Conservation (phyloP, 2,888 invertebrate species). For the Drosophila neonasuta region DNA sequence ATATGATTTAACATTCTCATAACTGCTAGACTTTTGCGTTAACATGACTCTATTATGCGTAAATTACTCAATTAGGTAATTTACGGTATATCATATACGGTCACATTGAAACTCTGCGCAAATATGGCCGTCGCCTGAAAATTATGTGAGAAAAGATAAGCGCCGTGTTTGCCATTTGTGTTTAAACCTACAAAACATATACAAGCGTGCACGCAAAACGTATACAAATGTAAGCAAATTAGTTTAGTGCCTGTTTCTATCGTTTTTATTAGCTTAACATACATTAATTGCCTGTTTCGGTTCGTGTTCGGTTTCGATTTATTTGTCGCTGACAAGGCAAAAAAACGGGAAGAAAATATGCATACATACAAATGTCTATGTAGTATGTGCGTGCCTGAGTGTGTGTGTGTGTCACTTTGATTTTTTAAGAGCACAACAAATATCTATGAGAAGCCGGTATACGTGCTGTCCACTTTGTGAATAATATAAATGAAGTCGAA, state of each 20-base stretch:
- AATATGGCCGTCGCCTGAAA: slow-evolving; percentile 59
- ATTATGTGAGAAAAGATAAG: slow-evolving; percentile 54
- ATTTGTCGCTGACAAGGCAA: slow-evolving; percentile 67
- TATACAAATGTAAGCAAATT: slow-evolving; percentile 70
- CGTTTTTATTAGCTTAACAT: slow-evolving; percentile 59
- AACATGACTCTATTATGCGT: background rate
- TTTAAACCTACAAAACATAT: slow-evolving; percentile 46
- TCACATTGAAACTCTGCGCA: slow-evolving; percentile 41
- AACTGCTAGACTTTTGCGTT: background rate
- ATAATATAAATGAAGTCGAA: slow-evolving; percentile 29
- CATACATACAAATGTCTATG: slow-evolving; percentile 35
- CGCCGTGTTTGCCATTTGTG: slow-evolving; percentile 62
- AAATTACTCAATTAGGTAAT: background rate
- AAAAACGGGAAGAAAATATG: slow-evolving; percentile 26
- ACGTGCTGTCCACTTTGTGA: slow-evolving; percentile 3
- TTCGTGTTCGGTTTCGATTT: slow-evolving; percentile 56
- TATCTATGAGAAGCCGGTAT: slow-evolving; percentile 42
- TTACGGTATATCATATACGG: slow-evolving; percentile 5
- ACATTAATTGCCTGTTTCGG: slow-evolving; percentile 47
- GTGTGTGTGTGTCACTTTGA: slow-evolving; percentile 38
- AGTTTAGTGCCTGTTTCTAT: slow-evolving; percentile 64
- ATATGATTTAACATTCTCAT: background rate
- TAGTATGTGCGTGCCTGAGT: slow-evolving; percentile 46
- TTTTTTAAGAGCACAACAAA: slow-evolving; percentile 39
- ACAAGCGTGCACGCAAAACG: slow-evolving; percentile 69